Evolutionary conservation across 2,113 vertebrate species (phyloP).

Genomic region (Dendrocopos noguchii): DNA sequence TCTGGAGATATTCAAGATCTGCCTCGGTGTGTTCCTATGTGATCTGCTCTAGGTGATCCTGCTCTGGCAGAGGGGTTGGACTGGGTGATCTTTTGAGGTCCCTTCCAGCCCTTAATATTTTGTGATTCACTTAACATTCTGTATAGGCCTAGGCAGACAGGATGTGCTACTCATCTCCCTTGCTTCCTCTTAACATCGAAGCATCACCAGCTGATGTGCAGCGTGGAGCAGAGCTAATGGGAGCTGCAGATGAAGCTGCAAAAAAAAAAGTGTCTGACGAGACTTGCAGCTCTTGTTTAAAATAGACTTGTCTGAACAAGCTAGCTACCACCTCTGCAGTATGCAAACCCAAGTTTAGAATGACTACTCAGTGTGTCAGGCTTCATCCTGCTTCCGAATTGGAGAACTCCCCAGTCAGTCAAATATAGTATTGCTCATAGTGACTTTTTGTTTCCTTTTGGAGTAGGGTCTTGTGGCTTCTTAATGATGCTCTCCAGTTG

Average conservation of each 20-base stretch:
- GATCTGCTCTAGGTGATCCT: too few species aligned
- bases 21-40: too few species aligned
- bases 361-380: neutral
- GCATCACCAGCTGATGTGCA: neutral
- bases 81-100: too few species aligned
- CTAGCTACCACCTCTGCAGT: constrained; percentile 34
- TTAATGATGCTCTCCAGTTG: neutral
- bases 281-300: constrained; percentile 24
- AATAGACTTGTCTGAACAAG: constrained; percentile 59
- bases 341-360: constrained; percentile 12
- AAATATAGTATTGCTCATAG: neutral
- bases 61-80: too few species aligned
- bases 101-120: too few species aligned
- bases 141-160: neutral
- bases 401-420: constrained; percentile 14
- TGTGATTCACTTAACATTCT: neutral
- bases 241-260: constrained; percentile 2
- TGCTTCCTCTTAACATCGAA: neutral
- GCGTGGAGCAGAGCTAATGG: neutral
- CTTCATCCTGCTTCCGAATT: neutral
- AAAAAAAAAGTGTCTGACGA: neutral
- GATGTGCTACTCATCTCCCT: neutral
- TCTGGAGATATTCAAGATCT: too few species aligned
- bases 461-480: neutral
- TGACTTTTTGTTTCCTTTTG: neutral